Evolutionary conservation across 1,140 invertebrate species (phyloP).

Genomic region (Mylabris phalerata): DNA sequence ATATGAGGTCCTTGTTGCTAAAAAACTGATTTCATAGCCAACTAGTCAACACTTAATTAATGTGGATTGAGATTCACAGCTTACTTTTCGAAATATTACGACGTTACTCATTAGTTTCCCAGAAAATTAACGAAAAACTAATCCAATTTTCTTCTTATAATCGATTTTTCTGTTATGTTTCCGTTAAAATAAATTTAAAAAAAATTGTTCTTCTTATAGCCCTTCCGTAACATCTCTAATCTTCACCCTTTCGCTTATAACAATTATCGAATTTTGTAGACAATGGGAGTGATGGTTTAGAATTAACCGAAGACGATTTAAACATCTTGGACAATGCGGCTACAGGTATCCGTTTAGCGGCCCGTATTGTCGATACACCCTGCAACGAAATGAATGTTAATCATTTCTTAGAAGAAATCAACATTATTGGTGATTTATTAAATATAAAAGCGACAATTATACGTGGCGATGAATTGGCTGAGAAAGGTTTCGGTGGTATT

Average conservation of each 20-base stretch:
- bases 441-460: conserved; percentile 63
- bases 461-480: conserved; percentile 64
- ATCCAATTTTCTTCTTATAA: background rate
- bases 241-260: too few species aligned
- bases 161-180: too few species aligned
- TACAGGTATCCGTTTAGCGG: conserved; percentile 62
- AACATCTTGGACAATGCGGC: conserved; percentile 54
- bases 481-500: conserved; percentile 74
- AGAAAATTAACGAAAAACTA: background rate
- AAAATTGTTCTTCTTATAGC: too few species aligned
- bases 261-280: background rate
- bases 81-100: too few species aligned
- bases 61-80: too few species aligned
- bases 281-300: conserved; percentile 2
- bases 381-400: conserved; percentile 81
- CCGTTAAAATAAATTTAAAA: too few species aligned
- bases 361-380: conserved; percentile 75
- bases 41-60: too few species aligned
- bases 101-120: too few species aligned
- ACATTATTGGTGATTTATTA: conserved; percentile 55
- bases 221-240: too few species aligned
- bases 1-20: too few species aligned
- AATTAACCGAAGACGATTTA: conserved; percentile 53
- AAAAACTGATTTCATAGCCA: too few species aligned
- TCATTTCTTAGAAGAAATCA: conserved; percentile 68